phyloP scores from a whole-genome alignment of 1,140 invertebrate species.

The Rhagoletis pomonella region DNA sequence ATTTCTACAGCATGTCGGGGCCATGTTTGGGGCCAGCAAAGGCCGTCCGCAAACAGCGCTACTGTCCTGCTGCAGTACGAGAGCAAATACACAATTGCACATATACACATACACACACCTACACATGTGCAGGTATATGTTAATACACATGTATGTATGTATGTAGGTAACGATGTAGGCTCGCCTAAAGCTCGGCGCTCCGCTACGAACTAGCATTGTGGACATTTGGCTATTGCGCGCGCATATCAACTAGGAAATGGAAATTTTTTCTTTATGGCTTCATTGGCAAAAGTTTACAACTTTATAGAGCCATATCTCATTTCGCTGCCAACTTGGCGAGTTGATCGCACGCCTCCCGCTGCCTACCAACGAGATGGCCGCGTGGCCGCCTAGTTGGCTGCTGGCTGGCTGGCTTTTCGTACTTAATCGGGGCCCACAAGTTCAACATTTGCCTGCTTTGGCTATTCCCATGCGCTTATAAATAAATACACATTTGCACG shows the following conservation, averaged over 20 bases:
- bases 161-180: neutral
- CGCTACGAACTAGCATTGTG: neutral
- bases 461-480: neutral
- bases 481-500: neutral
- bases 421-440: slow-evolving; percentile 19
- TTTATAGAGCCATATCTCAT: slow-evolving; percentile 67
- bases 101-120: neutral
- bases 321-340: slow-evolving; percentile 61
- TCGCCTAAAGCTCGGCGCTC: neutral
- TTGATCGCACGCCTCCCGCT: neutral
- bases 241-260: slow-evolving; percentile 49
- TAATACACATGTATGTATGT: neutral
- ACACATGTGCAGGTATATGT: neutral
- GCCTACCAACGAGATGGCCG: neutral
- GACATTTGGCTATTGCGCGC: neutral
- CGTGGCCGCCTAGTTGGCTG: neutral
- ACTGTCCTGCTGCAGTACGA: neutral
- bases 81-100: neutral
- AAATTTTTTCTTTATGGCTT: slow-evolving; percentile 54
- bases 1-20: slow-evolving; percentile 44
- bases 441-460: neutral
- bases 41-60: slow-evolving; percentile 23
- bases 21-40: slow-evolving; percentile 46
- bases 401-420: neutral
- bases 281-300: slow-evolving; percentile 68